Percentiles rank a stretch among this genome's conserved stretches.
Conservation (phyloP, 1,140 invertebrate genomes). For the Cotesia typhae region DNA sequence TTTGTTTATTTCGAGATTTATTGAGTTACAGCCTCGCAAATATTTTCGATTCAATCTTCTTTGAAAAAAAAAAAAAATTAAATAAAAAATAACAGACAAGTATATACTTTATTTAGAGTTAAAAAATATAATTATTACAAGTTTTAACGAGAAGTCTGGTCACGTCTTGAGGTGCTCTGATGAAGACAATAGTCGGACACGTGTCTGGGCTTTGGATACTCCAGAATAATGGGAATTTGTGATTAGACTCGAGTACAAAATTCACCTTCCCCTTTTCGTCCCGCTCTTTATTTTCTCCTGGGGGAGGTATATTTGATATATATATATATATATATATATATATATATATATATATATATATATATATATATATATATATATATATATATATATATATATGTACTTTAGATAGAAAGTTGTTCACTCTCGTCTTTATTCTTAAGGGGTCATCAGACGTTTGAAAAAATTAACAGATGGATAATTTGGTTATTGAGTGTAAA, state of each 20-base stretch:
- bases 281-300: neutral
- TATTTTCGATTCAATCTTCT: neutral
- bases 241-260: slow-evolving; percentile 23
- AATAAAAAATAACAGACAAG: neutral
- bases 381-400: neutral
- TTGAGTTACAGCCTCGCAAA: too few relatives aligned
- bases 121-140: neutral
- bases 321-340: slow-evolving; percentile 9
- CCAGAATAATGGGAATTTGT: neutral
- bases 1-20: too few relatives aligned
- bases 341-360: slow-evolving; percentile 9
- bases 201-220: neutral
- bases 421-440: neutral
- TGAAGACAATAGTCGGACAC: slow-evolving; percentile 11
- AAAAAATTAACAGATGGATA: neutral
- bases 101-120: neutral
- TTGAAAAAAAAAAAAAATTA: neutral
- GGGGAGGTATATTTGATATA: slow-evolving; percentile 9
- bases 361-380: neutral
- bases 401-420: too few relatives aligned
- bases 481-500: slow-evolving; percentile 32
- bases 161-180: slow-evolving; percentile 5
- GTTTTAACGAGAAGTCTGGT: neutral
- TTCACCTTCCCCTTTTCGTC: neutral
- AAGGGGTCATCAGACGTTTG: too few relatives aligned